phyloP scores from a whole-genome alignment of 2,888 invertebrate species.

The Tinea pellionella region DNA sequence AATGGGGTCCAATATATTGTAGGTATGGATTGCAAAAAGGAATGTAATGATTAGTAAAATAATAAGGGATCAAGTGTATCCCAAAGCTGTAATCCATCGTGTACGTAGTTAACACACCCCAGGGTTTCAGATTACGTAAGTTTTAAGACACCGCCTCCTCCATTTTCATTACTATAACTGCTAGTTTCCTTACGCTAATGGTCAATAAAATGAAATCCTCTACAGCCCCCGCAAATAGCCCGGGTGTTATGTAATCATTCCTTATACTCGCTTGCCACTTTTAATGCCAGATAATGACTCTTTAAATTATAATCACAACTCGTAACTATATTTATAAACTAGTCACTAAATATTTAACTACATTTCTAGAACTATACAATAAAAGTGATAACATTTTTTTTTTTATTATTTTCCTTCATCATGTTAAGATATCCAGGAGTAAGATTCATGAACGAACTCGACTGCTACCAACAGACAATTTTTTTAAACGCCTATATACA shows the following conservation, averaged over 20 bases:
- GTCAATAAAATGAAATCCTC: conserved; percentile 39
- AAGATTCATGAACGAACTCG: no score
- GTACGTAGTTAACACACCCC: conserved; percentile 14
- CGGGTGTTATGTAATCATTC: conserved; percentile 24
- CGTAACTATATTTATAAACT: neutral
- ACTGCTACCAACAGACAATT: no score
- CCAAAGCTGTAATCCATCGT: neutral
- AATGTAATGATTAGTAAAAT: neutral
- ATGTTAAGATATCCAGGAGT: no score
- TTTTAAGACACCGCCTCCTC: conserved; percentile 54
- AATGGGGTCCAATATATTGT: no score
- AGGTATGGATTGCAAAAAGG: no score
- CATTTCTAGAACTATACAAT: no score
- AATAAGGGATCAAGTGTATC: neutral
- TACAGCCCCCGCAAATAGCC: conserved; percentile 47
- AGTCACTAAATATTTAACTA: neutral
- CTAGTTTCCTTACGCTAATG: conserved; percentile 54
- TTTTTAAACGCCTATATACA: no score
- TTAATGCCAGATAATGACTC: neutral
- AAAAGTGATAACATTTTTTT: no score
- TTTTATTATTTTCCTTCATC: no score
- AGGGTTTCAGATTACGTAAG: conserved; percentile 46
- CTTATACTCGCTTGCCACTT: neutral
- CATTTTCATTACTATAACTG: conserved; percentile 59
- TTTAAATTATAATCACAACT: neutral